These are phyloP conservation scores for Daktulosphaira vitifoliae DNA, from an alignment of 1,140 invertebrate species.

Conservation along the genomic window DNA sequence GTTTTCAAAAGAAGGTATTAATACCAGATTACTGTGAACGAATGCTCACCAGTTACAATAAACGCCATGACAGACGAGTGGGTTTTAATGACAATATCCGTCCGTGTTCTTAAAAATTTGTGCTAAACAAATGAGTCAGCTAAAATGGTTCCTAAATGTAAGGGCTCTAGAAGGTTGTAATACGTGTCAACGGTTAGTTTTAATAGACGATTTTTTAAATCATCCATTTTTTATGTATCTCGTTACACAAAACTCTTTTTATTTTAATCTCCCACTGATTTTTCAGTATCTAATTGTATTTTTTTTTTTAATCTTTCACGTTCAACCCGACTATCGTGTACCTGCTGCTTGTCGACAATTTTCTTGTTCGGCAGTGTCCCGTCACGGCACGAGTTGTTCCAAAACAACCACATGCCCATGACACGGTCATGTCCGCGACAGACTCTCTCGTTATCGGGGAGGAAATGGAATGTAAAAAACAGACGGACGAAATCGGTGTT, in stretches of 20 bases:
- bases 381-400: conserved; percentile 14
- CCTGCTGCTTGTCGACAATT: too few species aligned
- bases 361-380: conserved; percentile 13
- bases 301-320: neutral
- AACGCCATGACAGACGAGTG: too few species aligned
- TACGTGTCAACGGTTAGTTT: neutral
- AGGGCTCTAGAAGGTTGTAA: neutral
- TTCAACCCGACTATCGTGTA: neutral
- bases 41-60: too few species aligned
- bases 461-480: too few species aligned
- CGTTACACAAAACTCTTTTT: neutral
- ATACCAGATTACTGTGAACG: too few species aligned
- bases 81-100: too few species aligned
- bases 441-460: too few species aligned
- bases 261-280: neutral
- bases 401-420: conserved; percentile 10
- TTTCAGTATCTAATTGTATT: neutral
- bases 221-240: neutral
- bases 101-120: too few species aligned
- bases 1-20: too few species aligned
- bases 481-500: too few species aligned
- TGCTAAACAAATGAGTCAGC: conserved; percentile 3
- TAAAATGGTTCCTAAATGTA: neutral
- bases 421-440: too few species aligned
- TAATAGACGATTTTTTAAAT: conserved; percentile 5